Conservation (phyloP, 2,888 invertebrate genomes). For the Gasteruption jaculator region DNA sequence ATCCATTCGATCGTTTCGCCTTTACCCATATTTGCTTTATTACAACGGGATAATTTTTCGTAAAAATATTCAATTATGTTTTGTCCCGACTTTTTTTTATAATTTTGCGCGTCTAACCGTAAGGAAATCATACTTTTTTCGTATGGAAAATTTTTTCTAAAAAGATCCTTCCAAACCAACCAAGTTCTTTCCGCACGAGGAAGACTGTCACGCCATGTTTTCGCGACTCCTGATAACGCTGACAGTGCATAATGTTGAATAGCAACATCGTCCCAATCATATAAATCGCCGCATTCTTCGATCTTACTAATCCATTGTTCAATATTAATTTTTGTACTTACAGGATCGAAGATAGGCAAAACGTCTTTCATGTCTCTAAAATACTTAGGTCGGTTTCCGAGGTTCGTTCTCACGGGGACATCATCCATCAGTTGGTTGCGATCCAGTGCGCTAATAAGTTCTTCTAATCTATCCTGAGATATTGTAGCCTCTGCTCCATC, state of each 20-base stretch:
- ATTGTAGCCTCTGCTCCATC: too few species aligned
- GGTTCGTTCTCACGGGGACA: too few species aligned
- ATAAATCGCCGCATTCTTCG: conserved; percentile 11
- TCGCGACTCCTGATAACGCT: conserved; percentile 23
- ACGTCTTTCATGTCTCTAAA: too few species aligned
- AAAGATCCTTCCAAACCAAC: conserved; percentile 11
- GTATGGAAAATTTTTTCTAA: conserved; percentile 11
- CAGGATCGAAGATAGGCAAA: conserved; percentile 18
- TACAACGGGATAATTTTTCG: conserved; percentile 24
- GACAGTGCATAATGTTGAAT: conserved; percentile 23
- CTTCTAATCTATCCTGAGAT: too few species aligned
- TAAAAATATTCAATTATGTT: conserved; percentile 25
- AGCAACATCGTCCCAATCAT: conserved; percentile 16
- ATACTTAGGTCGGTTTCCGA: too few species aligned
- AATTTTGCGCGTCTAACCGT: conserved; percentile 20
- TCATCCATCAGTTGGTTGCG: too few species aligned
- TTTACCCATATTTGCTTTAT: conserved; percentile 21
- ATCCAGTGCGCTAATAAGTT: too few species aligned
- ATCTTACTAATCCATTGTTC: conserved; percentile 17
- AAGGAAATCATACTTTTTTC: background rate
- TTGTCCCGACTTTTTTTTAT: conserved; percentile 19
- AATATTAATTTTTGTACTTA: conserved; percentile 2
- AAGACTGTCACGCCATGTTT: conserved; percentile 12
- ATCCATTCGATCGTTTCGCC: conserved; percentile 26
- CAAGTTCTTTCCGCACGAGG: conserved; percentile 1